Conservation (phyloP, 1,140 invertebrate genomes). For the Tetragnatha versicolor region DNA sequence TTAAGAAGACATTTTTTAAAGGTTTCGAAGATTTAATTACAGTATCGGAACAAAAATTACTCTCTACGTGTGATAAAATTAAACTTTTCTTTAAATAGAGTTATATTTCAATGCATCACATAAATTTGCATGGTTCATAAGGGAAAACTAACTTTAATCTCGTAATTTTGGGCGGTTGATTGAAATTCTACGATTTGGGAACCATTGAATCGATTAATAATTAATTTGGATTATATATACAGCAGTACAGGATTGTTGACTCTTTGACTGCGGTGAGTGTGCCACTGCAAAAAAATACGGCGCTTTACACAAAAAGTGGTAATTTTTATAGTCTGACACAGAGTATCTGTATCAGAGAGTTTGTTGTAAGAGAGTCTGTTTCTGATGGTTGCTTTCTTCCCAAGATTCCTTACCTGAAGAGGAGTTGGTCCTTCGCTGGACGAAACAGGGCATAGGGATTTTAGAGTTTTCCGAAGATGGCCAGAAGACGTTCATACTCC, state of each 20-base stretch:
- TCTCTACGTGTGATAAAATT: no score
- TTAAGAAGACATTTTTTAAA: no score
- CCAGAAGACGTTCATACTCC: conserved; percentile 2
- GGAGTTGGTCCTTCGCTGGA: conserved; percentile 9
- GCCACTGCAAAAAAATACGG: background rate
- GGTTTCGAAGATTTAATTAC: no score
- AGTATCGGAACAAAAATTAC: no score
- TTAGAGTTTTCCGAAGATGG: background rate
- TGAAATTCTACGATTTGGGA: no score
- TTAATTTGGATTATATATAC: background rate
- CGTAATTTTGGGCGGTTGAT: no score
- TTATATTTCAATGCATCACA: no score
- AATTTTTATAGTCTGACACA: background rate
- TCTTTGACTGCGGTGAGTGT: background rate
- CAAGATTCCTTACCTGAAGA: conserved; percentile 15
- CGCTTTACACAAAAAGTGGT: background rate
- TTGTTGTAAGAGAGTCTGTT: background rate
- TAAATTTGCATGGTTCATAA: no score
- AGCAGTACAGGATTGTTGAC: background rate
- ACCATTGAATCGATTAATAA: no score
- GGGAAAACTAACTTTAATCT: no score
- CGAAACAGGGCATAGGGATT: background rate
- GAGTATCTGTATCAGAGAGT: background rate
- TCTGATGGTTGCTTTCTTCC: no score
- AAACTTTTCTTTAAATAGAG: no score